Conservation (phyloP, 2,113 vertebrate species). For the Mustelus asterias region DNA sequence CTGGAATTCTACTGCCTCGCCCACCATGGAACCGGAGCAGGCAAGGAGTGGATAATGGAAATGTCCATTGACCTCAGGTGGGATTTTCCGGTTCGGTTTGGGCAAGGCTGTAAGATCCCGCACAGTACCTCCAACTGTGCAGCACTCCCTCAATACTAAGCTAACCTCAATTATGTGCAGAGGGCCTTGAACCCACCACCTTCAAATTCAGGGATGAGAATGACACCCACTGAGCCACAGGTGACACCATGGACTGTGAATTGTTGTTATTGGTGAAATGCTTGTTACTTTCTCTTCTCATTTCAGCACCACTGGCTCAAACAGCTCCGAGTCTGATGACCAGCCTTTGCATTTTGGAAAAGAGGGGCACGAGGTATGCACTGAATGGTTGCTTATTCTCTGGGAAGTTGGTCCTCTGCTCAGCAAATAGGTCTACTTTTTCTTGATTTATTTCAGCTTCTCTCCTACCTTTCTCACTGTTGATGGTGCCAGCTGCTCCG, state of each 20-base stretch:
- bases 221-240: not conserved
- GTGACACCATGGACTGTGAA: not conserved
- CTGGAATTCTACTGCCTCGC: no score
- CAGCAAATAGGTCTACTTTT: not conserved
- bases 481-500: not conserved
- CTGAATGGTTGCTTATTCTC: not conserved
- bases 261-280: not conserved
- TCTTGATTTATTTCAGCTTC: not conserved
- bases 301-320: constrained; percentile 55
- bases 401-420: not conserved
- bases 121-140: not conserved
- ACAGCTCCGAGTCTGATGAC: constrained; percentile 57
- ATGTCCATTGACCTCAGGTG: no score
- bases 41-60: no score
- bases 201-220: not conserved
- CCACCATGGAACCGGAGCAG: no score
- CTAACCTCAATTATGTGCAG: not conserved
- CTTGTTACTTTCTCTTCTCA: constrained; percentile 36
- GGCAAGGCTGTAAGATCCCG: no score
- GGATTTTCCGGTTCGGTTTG: no score
- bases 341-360: constrained; percentile 45
- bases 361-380: constrained; percentile 49
- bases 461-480: not conserved
- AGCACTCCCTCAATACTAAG: not conserved
- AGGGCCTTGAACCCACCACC: not conserved